Evolutionary conservation across 2,888 invertebrate species (phyloP), one percentile per base, ranked within the genome.

Genomic region (Neoascia interrupta): DNA sequence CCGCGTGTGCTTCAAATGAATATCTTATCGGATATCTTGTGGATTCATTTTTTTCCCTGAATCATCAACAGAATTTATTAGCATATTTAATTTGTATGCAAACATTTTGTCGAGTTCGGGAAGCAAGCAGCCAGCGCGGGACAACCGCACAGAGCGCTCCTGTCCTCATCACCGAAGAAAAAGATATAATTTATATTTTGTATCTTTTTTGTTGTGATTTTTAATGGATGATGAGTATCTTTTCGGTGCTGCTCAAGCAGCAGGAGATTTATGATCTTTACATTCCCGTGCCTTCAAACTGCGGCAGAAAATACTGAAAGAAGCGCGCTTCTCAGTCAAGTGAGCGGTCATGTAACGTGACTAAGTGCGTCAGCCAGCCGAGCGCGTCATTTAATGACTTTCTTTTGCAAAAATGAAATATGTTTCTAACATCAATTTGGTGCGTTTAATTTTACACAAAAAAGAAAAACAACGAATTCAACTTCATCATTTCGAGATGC

Each of bases 41-140:
- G 6, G 53, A 45, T 60, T 43, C 31, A 19, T 73, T 73, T 34
- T 54, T 60, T 54, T 74, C 54, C 68, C 54, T 61, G 68, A 68
- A 68, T 54, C 68, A 68, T 68, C 74, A 74, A 34, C 68, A 54
- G 74, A 74, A 74, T 74, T 68, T 74, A 68, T 74, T 74, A 68
- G 68, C 74, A 74, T 74, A 68, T 68, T 74, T 74, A 74, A 74
- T 74, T 68, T 74, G 37, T 61, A 68, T 68, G 74, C 68, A 74
- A 74, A 74, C 74, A 74, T 68, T 74, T 45, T 39, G 39, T 21
- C 36, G 31, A 45, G 21, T n/a, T 37, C 28, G 6, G 13, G 47
- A 26, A 28, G 19, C n/a, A 16, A 26, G 11, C 11, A 34, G 15
- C 3, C 16, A 19, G 3, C 18, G 15, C 8, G 34, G 31, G 16